These are phyloP conservation scores for Alaudala cheleensis DNA, from an alignment of 2,113 vertebrate species.

Conservation along the genomic window DNA sequence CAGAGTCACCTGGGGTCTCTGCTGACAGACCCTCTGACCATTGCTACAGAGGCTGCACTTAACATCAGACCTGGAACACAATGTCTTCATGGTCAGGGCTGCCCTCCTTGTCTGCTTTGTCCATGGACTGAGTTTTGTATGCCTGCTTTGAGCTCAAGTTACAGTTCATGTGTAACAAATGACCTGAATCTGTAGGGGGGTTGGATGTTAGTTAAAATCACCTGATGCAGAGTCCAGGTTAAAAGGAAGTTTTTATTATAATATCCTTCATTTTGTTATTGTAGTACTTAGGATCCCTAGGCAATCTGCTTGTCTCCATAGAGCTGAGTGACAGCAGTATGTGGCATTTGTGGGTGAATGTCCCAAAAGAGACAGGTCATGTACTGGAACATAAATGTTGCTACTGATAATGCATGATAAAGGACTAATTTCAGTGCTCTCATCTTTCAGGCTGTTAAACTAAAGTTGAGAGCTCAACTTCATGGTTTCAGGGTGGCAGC, in stretches of 20 bases:
- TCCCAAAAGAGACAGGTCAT: neutral
- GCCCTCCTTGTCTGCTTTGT: neutral
- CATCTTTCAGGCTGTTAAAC: neutral
- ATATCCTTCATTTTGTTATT: neutral
- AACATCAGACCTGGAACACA: neutral
- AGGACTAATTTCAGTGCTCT: neutral
- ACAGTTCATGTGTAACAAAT: neutral
- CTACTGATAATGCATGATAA: neutral
- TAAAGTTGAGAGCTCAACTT: neutral
- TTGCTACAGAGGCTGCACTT: neutral
- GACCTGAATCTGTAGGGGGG: neutral
- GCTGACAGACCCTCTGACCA: neutral
- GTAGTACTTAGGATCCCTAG: neutral
- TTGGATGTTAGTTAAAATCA: neutral
- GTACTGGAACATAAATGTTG: neutral
- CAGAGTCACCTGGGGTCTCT: accelerated
- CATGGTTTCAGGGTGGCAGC: neutral
- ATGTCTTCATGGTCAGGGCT: neutral
- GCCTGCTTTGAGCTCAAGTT: neutral
- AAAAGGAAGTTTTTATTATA: neutral
- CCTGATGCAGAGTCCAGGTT: neutral
- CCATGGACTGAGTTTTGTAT: neutral
- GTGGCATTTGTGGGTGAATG: no score
- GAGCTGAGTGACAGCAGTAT: neutral
- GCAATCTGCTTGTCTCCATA: neutral